Evolutionary conservation across 2,797 vertebrate genomes (phyloP).

Genomic region (Rhincodon typus): DNA sequence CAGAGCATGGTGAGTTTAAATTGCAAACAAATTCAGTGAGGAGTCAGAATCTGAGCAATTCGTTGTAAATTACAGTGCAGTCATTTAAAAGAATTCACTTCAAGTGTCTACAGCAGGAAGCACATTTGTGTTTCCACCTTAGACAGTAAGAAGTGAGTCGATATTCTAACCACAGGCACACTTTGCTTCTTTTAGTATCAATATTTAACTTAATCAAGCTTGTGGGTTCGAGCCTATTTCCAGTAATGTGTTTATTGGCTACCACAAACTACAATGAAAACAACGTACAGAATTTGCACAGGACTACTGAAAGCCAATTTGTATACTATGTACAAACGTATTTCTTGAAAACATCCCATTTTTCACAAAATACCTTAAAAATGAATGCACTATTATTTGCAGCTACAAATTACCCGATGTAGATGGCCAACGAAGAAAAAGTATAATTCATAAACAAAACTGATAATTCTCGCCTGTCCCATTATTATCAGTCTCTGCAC

Average conservation of each 20-base stretch:
- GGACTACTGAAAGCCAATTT: too few relatives aligned
- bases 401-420: too few relatives aligned
- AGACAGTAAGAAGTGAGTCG: not conserved
- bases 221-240: not conserved
- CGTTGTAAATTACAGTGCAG: not conserved
- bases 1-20: not conserved
- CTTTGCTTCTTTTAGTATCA: not conserved
- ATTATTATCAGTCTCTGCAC: too few relatives aligned
- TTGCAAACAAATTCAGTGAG: not conserved
- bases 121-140: not conserved
- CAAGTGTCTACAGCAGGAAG: not conserved
- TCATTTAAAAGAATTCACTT: not conserved
- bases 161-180: not conserved
- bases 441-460: too few relatives aligned
- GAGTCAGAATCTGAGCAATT: not conserved
- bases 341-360: too few relatives aligned
- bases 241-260: not conserved
- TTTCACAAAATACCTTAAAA: too few relatives aligned
- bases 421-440: too few relatives aligned
- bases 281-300: too few relatives aligned
- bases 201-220: not conserved
- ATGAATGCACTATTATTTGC: too few relatives aligned
- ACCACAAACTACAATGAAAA: too few relatives aligned
- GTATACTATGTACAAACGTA: too few relatives aligned
- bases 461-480: too few relatives aligned